Evolutionary conservation across 2,888 invertebrate species (phyloP), one percentile per base, ranked within the genome.

Genomic region (Aspidiotus destructor): DNA sequence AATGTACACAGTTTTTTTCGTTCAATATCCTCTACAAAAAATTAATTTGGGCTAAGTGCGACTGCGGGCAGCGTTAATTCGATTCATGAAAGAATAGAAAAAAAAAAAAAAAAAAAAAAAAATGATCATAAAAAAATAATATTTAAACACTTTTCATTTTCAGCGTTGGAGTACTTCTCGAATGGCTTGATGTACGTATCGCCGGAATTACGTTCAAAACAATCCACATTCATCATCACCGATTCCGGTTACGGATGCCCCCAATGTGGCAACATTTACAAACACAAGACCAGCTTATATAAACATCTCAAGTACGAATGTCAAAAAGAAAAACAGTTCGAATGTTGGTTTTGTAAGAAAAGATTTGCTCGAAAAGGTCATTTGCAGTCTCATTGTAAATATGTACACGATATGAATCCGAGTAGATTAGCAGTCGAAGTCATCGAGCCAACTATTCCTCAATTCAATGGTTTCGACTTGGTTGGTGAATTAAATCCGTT

Each of bases 191-290:
- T 65, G 57, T 65, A 57, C 44, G 7, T 65, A 9, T 16, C 65
- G 16, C n/a, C 65, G 9, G 57, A 55, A 44, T 57, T 65, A 44
- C 55, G 17, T 13, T 65, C 65, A n/a, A 65, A 65, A 58, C 57
- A 65, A n/a, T 65, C 65, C 9, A 65, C 65, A 7, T 65, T 65
- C 17, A 65, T 65, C 9, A 58, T 65, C n/a, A 65, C 65, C 8
- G 58, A 65, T 9, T 58, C 65, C 8, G 65, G 65, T n/a, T 70
- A 71, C 68, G 60, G 69, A 8, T 74, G 74, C 62, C 71, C 70
- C 7, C 70, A 71, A 60, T 74, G 74, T 58, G 82, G 81, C 42
- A 82, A 82, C 72, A 78, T 79, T 15, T 83, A 83, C 74, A 80
- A 81, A 28, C 78, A 82, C 54, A 79, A 80, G 40, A 82, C 82